A percentile compares a stretch with the other conserved stretches of the same genome.
Evolutionary conservation across 2,888 invertebrate genomes (phyloP).

Genomic region (Drosophila formosana): DNA sequence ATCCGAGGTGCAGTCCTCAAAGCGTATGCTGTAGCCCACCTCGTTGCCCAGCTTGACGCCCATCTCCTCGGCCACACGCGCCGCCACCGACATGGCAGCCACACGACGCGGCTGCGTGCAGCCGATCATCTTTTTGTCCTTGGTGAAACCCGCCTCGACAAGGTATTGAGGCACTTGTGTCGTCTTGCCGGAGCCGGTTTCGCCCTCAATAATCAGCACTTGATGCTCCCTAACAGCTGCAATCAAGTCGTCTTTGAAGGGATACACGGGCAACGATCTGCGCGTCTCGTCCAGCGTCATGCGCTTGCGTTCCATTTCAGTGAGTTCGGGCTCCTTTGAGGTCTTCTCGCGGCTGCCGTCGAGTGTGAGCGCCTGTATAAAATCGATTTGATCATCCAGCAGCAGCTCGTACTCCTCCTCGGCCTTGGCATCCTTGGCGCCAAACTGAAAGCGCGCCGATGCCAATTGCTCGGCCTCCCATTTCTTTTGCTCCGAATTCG

Average conservation of each 20-base stretch:
- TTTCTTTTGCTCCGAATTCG: slow-evolving; percentile 94
- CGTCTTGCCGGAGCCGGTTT: slow-evolving; percentile 99
- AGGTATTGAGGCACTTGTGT: slow-evolving; percentile 99
- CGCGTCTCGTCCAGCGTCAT: slow-evolving; percentile 96
- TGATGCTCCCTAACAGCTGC: slow-evolving; percentile 96
- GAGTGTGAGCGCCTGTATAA: slow-evolving; percentile 94
- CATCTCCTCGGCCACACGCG: slow-evolving; percentile 99
- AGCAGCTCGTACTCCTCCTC: slow-evolving; percentile 95
- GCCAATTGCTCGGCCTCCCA: slow-evolving; percentile 99
- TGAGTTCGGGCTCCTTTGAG: slow-evolving; percentile 87
- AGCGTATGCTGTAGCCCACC: slow-evolving; percentile 96
- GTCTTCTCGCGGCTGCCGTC: slow-evolving; percentile 88
- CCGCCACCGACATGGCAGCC: slow-evolving; percentile 99
- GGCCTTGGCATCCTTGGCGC: slow-evolving; percentile 92
- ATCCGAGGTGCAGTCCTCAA: slow-evolving; percentile 99
- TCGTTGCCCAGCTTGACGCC: slow-evolving; percentile 97
- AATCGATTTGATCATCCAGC: slow-evolving; percentile 98
- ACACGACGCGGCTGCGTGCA: slow-evolving; percentile 99
- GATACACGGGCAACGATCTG: slow-evolving; percentile 96
- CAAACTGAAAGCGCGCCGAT: slow-evolving; percentile 96
- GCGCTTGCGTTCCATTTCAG: slow-evolving; percentile 90
- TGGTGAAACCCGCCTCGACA: slow-evolving; percentile 95
- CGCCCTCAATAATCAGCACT: slow-evolving; percentile 97
- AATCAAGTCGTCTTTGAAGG: slow-evolving; percentile 95
- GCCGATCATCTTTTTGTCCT: slow-evolving; percentile 94